Evolutionary conservation across 2,797 vertebrate species (phyloP), one percentile per base, ranked within the genome.

Genomic region (Esox masquinongy): DNA sequence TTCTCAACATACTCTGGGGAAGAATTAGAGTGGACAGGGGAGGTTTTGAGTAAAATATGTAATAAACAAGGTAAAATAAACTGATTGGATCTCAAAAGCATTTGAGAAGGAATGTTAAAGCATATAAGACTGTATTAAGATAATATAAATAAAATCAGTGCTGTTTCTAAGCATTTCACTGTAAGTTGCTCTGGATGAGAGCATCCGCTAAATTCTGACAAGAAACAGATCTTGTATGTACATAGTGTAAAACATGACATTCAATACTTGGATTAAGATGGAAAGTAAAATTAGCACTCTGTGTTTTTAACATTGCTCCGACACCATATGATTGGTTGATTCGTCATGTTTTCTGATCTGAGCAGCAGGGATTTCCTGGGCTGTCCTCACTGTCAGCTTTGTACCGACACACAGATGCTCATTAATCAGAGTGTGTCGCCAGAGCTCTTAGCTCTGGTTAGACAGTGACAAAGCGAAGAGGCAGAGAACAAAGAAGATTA

Each of bases 391-490:
- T 69, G 19, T 47, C 39, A 24, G 39, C 39, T 29, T 47, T 43
- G 70, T 73, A 74, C 67, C 53, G 69, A 75, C 43, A 56, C 43
- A 61, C 53, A 64, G 9, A 49, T 56, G 49, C 56, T 59, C 68
- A 19, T 51, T 50, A 56, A 31, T 64, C 19, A 47, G 7, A 74
- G 36, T 26, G 47, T 50, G 39, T 50, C n/a, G 17, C 16, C 47
- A 51, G 43, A 24, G 19, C n/a, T 50, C 12, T n/a, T 26, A 31
- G 34, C 70, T 9, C 0, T 80, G 72, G 81, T 0, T 70, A 0
- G 68, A 82, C 82, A 72, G 39, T 70, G 85, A 88, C 47, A 16
- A 53, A 76, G 80, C 56, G 80, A 74, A 75, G 0, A 1, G 8
- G 24, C 64, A 4, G 47, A 66, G 68, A 17, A 8, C 51, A 0